Evolutionary conservation across 2,113 vertebrate genomes (phyloP).

Genomic region (Mastomys natalensis): DNA sequence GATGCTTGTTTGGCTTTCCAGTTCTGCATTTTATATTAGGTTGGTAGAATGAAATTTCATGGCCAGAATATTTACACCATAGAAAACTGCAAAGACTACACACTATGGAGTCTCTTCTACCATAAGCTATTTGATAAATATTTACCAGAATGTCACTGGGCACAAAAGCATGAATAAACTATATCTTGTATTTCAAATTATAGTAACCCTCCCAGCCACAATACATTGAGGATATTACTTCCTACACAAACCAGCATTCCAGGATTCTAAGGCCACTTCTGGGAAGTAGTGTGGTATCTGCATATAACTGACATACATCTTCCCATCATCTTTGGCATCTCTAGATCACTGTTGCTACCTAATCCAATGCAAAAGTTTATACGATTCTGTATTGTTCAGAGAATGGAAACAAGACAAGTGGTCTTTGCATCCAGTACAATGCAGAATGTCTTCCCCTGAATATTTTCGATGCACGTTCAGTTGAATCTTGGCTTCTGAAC

Average conservation of each 20-base stretch:
- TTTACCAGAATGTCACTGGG: neutral
- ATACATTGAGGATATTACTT: neutral
- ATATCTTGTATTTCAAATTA: neutral
- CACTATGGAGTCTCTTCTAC: neutral
- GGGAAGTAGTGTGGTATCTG: neutral
- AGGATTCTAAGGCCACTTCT: neutral
- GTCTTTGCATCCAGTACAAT: neutral
- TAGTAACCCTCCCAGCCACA: neutral
- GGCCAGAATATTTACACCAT: slow-evolving; percentile 40
- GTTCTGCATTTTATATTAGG: neutral
- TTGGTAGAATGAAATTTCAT: neutral
- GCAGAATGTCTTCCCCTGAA: neutral
- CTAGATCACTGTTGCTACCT: neutral
- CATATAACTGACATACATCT: neutral
- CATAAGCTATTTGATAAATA: neutral
- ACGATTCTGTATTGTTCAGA: neutral
- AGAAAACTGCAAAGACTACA: neutral
- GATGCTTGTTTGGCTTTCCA: neutral
- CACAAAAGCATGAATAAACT: neutral
- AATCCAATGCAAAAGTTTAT: neutral
- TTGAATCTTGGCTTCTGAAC: neutral
- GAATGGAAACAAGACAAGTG: neutral
- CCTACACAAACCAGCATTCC: neutral
- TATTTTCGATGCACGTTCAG: neutral
- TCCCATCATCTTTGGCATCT: neutral